These are phyloP conservation scores for Trematomus loennbergii DNA, from an alignment of 2,113 vertebrate species.

Conservation along the genomic window DNA sequence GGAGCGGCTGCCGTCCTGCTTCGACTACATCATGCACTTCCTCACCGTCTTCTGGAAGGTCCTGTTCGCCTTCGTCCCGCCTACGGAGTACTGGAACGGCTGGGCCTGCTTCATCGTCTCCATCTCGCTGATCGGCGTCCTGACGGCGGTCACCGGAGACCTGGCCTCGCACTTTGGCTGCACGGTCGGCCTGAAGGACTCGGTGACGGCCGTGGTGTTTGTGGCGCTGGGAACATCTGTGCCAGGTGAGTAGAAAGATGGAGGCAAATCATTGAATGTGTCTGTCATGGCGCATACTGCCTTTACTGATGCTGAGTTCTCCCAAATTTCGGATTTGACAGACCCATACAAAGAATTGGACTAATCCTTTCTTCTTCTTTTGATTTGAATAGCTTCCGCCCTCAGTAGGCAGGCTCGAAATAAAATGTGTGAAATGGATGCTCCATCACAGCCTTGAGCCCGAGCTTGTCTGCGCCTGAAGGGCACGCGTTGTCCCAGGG, in stretches of 20 bases:
- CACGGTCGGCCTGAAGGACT: constrained; percentile 88
- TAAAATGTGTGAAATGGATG: constrained; percentile 44
- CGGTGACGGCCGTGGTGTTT: constrained; percentile 88
- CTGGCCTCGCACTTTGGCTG: constrained; percentile 89
- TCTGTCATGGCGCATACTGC: neutral
- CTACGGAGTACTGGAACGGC: constrained; percentile 89
- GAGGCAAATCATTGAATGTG: neutral
- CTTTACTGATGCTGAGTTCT: neutral
- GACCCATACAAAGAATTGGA: neutral
- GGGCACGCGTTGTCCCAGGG: constrained; percentile 31
- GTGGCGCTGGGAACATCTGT: constrained; percentile 88
- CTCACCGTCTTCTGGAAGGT: constrained; percentile 92
- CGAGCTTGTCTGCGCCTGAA: constrained; percentile 8
- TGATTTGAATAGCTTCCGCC: constrained; percentile 16
- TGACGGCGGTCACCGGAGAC: constrained; percentile 87
- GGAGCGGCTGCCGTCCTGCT: constrained; percentile 88
- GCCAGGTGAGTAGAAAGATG: constrained; percentile 76
- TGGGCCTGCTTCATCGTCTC: constrained; percentile 90
- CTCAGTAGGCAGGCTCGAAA: constrained; percentile 9
- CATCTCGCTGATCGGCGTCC: constrained; percentile 85
- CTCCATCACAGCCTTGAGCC: constrained; percentile 43
- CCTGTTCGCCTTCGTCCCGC: constrained; percentile 88
- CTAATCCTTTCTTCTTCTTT: constrained; percentile 4
- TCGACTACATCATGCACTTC: constrained; percentile 92
- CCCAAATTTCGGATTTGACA: neutral